phyloP scores from a whole-genome alignment of 2,888 invertebrate species.

The Tenthredo mesomela region DNA sequence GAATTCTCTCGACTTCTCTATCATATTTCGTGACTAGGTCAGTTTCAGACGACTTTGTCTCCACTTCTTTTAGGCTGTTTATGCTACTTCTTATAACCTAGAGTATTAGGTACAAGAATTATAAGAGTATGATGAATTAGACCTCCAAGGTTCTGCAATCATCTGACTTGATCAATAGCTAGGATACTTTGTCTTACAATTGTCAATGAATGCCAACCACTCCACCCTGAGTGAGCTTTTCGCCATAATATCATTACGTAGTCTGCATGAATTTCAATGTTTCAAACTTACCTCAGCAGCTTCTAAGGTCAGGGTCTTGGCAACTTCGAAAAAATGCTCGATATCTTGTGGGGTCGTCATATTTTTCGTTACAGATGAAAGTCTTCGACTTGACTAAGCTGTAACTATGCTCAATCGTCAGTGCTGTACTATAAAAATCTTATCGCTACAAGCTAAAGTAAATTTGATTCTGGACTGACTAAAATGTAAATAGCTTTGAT shows the following conservation, averaged over 20 bases:
- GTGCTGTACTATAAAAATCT: background rate
- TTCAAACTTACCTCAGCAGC: conserved; percentile 67
- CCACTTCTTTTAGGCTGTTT: conserved; percentile 77
- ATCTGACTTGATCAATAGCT: background rate
- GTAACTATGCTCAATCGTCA: background rate
- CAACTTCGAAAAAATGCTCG: conserved; percentile 65
- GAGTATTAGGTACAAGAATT: background rate
- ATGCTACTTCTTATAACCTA: conserved; percentile 65
- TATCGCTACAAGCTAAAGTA: background rate
- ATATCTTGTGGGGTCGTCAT: conserved; percentile 66
- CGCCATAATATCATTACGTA: background rate
- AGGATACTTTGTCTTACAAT: background rate
- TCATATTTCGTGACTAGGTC: conserved; percentile 92
- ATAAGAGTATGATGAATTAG: background rate
- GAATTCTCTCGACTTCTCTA: conserved; percentile 85
- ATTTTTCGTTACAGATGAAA: conserved; percentile 43
- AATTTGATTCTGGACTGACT: background rate
- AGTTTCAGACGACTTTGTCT: conserved; percentile 82
- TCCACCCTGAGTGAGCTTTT: background rate
- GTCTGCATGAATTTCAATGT: background rate
- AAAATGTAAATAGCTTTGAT: background rate
- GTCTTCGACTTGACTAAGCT: background rate
- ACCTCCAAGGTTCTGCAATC: background rate
- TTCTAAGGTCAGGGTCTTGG: conserved; percentile 65
- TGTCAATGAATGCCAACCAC: background rate